Percentiles rank a stretch among this genome's conserved stretches.
Evolutionary conservation across 1,140 invertebrate species (phyloP).

Genomic region (Orchesella cincta): DNA sequence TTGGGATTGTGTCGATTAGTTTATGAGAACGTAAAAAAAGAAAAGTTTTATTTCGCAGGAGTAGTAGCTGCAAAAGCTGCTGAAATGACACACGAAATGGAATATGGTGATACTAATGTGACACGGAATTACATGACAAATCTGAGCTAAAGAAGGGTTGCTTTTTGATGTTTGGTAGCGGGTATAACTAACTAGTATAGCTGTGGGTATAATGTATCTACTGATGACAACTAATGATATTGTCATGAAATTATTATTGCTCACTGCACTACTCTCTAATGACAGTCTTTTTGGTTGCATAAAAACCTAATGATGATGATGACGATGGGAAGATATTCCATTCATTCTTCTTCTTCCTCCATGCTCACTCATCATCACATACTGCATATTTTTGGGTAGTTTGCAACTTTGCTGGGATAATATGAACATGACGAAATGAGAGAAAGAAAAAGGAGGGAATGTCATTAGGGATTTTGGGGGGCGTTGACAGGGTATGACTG

Average conservation of each 20-base stretch:
- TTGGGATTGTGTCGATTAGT: not conserved
- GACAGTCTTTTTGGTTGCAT: not conserved
- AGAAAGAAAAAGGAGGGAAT: conserved; percentile 18
- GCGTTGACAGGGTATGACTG: conserved; percentile 47
- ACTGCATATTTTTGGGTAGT: not conserved
- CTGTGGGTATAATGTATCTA: not conserved
- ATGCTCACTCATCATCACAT: not conserved
- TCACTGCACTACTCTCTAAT: not conserved
- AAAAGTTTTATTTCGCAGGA: not conserved
- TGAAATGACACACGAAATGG: not conserved
- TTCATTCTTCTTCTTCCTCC: not conserved
- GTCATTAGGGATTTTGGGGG: conserved; percentile 24
- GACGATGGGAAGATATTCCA: conserved; percentile 23
- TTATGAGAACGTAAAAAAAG: not conserved
- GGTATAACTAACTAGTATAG: not conserved
- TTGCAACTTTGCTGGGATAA: not conserved
- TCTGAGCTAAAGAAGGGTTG: not conserved
- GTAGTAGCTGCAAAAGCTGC: not conserved
- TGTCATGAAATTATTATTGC: conserved; percentile 15
- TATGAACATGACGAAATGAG: not conserved
- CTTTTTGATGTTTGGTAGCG: not conserved
- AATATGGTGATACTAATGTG: not conserved
- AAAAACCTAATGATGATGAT: conserved; percentile 5
- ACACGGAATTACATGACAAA: conserved; percentile 6
- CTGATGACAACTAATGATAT: conserved; percentile 21